A percentile compares a stretch with the other conserved stretches of the same genome.
Conservation (phyloP, 2,797 vertebrate genomes). For the Pampus argenteus region DNA sequence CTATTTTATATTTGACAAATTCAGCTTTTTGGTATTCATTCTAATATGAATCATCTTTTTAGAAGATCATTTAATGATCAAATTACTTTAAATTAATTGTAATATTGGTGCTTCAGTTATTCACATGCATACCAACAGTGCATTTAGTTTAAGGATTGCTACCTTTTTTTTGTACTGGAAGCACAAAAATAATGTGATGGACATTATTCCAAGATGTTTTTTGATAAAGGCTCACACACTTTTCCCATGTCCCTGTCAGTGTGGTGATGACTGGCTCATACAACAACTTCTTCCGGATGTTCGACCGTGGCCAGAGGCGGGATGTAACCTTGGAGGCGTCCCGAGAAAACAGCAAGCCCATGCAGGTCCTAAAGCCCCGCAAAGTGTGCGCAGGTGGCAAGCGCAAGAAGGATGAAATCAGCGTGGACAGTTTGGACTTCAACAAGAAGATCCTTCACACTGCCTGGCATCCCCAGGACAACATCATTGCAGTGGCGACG, state of each 20-base stretch:
- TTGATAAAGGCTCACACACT: not conserved
- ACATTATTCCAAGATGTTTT: not conserved
- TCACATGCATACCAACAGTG: not conserved
- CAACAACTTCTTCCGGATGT: slow-evolving; percentile 99
- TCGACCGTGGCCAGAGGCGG: slow-evolving; percentile 92
- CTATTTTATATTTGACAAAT: no score
- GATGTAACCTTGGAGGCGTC: slow-evolving; percentile 97
- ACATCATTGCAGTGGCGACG: slow-evolving; percentile 98
- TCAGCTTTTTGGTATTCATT: no score
- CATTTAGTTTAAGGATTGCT: not conserved
- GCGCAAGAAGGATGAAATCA: slow-evolving; percentile 99
- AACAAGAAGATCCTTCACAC: slow-evolving; percentile 99
- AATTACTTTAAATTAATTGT: not conserved
- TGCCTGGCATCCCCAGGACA: slow-evolving; percentile 98
- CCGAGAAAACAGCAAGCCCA: slow-evolving; percentile 96
- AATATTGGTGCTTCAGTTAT: no score
- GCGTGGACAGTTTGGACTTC: slow-evolving; percentile 99
- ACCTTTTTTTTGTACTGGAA: not conserved
- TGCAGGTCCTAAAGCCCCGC: slow-evolving; percentile 95
- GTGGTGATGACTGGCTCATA: slow-evolving; percentile 99
- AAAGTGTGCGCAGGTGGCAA: slow-evolving; percentile 97
- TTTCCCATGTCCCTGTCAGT: slow-evolving; percentile 69
- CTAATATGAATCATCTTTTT: no score
- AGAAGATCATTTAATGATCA: not conserved
- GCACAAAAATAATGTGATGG: not conserved